Base-by-base conservation (phyloP, 2,113 vertebrate genomes). In the Formicarius rufipectus region DNA sequence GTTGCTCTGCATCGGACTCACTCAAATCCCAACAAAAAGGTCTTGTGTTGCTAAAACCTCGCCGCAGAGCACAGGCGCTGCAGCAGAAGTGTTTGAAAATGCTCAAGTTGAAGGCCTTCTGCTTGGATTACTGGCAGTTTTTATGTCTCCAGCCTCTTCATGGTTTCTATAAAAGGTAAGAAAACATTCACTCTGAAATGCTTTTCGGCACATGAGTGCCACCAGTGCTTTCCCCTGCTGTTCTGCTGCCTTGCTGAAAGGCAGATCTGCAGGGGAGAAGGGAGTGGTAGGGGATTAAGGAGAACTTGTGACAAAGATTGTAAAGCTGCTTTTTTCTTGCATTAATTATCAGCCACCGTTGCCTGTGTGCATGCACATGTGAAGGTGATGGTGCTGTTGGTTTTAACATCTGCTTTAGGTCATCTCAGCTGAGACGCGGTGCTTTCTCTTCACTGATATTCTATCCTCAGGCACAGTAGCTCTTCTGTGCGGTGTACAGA, bases 101-200 rank as follows among this genome's bases (percentile, higher is more conserved):
- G 99, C 97, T 99, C 98, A 99, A 99, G 98, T 97, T 99, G 79
- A 99, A 99, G 98, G 98, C 99, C 63, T 98, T 99, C 92, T 99
- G 99, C 98, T 98, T 99, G 99, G 99, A 99, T 98, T 99, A 99
- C 96, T 99, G 99, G 99, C 99, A 99, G 97, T 99, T 99, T 94
- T 98, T 99, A 73, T 99, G 99, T 97, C 98, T 99, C 23, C 99
- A 99, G 98, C 99, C 99, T 53, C 98, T 99, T 78, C 98, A 98
- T 11, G 98, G 98, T 50, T 98, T 99, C 98, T 99, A 99, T 97
- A 99, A 98, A 97, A 99, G 99, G 99, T 99, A 99, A 97, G 99
- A 52, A 69, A 91, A 81, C 14, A 37, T 89, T 91, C 56, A 89
- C 85, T 95, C 74, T 39, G 81, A 77, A 4, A 44, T 60, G 94